Conservation (phyloP, 2,113 vertebrate species). For the Elephas maximus region DNA sequence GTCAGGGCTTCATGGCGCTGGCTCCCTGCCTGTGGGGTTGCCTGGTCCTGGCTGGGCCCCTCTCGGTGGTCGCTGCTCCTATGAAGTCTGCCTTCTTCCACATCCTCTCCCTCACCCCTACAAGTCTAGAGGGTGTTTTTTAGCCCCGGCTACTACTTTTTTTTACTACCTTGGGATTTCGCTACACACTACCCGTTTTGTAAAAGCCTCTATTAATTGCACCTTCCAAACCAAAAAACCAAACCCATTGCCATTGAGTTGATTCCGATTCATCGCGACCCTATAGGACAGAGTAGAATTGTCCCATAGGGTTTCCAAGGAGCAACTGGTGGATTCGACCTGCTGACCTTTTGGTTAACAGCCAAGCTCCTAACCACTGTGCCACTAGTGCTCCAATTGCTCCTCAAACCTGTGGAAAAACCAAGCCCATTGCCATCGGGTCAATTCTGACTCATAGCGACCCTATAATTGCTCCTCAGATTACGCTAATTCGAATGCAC, state of each 20-base stretch:
- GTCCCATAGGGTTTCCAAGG: too few relatives aligned
- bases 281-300: too few relatives aligned
- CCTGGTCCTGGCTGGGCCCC: background rate
- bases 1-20: background rate
- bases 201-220: background rate
- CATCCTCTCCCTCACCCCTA: background rate
- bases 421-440: too few relatives aligned
- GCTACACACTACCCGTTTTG: background rate
- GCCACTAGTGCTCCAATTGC: too few relatives aligned
- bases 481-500: background rate
- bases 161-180: background rate
- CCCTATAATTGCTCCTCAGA: background rate
- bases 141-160: background rate
- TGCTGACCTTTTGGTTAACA: too few relatives aligned
- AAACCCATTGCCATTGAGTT: too few relatives aligned
- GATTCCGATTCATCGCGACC: too few relatives aligned
- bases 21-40: background rate
- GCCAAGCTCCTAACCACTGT: too few relatives aligned
- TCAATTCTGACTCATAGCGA: too few relatives aligned
- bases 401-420: too few relatives aligned
- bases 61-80: background rate
- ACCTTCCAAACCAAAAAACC: background rate
- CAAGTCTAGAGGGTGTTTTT: background rate
- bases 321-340: too few relatives aligned
- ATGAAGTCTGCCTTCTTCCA: background rate